Evolutionary conservation across 1,140 invertebrate genomes (phyloP), one percentile per base, ranked within the genome.

Genomic region (Gyrodactylus bullatarudis): DNA sequence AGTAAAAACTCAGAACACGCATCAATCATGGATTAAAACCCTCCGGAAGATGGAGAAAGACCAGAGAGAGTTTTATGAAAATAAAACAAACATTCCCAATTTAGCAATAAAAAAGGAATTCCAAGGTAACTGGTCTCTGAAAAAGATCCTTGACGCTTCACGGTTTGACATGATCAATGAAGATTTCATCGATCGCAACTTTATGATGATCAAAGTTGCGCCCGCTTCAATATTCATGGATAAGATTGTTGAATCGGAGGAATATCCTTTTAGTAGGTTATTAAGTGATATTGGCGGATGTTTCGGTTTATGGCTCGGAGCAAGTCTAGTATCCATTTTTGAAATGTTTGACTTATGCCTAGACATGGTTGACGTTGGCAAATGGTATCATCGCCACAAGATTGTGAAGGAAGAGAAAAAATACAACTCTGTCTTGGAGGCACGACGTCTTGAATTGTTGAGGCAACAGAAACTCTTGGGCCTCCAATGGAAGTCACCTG

Each of bases 121-220:
- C 1, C 20, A 73, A 1, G 26, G n/a, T 20, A 68, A n/a, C 1
- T 24, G 23, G 23, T 25, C 70, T 20, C 20, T 73, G 1, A 1
- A 68, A 23, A 26, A 19, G 21, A 26, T 26, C 23, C 25, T 8
- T 20, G 20, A 20, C 1, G 26, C 26, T n/a, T 20, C 26, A 26
- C 21, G 34, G 20, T 23, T 20, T n/a, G 34, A 73, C 20, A 23
- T 73, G 26, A 2, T 73, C 1, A 73, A 73, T 69, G 68, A 68
- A 68, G 72, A 73, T 23, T 73, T 73, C 25, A 73, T 73, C n/a
- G 72, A 73, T 23, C 20, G 25, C n/a, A 73, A 73, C 26, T 73
- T 73, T 23, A 73, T 73, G 2, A n/a, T 24, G 21, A n/a, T 73
- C 22, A 24, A 26, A 20, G 20, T 73, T 54, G n/a, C 26, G 20